Base-by-base conservation (phyloP, 2,797 vertebrate genomes). In the Taenioides sp. region DNA sequence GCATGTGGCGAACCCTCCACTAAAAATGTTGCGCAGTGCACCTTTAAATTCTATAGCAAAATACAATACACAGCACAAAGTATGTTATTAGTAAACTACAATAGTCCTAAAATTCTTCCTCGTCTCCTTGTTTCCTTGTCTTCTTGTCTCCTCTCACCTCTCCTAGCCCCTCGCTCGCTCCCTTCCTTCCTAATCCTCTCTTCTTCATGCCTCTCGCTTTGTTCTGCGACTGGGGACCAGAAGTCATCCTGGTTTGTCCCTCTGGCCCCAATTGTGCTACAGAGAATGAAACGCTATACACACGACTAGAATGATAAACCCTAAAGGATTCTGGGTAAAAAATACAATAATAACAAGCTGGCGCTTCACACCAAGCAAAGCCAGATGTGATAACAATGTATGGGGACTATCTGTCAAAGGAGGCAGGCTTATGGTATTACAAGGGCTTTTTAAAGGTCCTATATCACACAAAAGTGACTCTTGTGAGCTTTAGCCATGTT, bases 361-460 rank as follows among this genome's bases (percentile, higher is more conserved):
- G 88, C 82, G 82, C 89, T 89, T 90, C 54, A 12, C 10, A 55
- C 0, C 90, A 87, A 77, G 57, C 59, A 34, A 31, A 31, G 43
- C 64, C 78, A 72, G 34, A 83, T 77, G 83, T 84, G 88, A 92
- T 92, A 92, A 92, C 86, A 78, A 89, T 84, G 84, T 70, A 82
- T 87, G 86, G 81, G 88, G 83, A 75, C 18, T 73, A 74, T 84
- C 84, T 81, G 80, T 89, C 80, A 65, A 73, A 85, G 84, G 79
- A 88, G 81, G 84, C 81, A 74, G 90, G 89, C 90, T 92, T 92
- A 88, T 57, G 80, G 84, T 83, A 84, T 89, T 84, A 84, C 79
- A 77, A 82, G 67, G 34, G 34, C 34, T 37, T 37, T 80, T 72
- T 71, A 47, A 47, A 47, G 43, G 10, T 9, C 9, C 34, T 2